Conservation (phyloP, 2,113 vertebrate species). For the Pitta sordida region DNA sequence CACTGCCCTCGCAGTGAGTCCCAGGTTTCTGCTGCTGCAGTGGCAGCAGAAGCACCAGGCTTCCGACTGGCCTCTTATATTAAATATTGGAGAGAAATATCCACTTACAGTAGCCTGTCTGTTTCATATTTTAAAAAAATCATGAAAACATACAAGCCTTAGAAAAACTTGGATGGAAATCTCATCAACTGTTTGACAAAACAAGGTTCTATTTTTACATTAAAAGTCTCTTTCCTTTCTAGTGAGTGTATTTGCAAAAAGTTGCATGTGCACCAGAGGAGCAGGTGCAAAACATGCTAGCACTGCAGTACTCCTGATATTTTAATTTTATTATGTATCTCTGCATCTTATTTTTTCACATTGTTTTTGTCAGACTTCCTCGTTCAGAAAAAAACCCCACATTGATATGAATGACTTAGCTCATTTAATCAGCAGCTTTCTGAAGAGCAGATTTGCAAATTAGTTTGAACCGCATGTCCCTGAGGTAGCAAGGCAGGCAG, state of each 20-base stretch:
- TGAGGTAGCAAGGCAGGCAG: background rate
- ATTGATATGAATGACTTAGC: background rate
- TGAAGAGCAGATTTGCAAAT: background rate
- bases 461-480: background rate
- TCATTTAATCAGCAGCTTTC: background rate
- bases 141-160: background rate
- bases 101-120: background rate
- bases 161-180: background rate
- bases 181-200: background rate
- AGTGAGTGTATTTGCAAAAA: background rate
- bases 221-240: background rate
- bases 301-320: background rate
- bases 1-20: too few relatives aligned
- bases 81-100: background rate
- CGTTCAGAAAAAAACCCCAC: background rate
- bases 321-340: background rate
- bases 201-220: background rate
- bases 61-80: background rate
- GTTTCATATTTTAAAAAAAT: background rate
- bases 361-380: background rate
- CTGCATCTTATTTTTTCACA: background rate
- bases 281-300: background rate
- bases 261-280: accelerated
- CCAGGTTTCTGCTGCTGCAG: too few relatives aligned
- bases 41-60: too few relatives aligned